Base-by-base conservation (phyloP, 2,888 invertebrate genomes). In the Erebia palarica region DNA sequence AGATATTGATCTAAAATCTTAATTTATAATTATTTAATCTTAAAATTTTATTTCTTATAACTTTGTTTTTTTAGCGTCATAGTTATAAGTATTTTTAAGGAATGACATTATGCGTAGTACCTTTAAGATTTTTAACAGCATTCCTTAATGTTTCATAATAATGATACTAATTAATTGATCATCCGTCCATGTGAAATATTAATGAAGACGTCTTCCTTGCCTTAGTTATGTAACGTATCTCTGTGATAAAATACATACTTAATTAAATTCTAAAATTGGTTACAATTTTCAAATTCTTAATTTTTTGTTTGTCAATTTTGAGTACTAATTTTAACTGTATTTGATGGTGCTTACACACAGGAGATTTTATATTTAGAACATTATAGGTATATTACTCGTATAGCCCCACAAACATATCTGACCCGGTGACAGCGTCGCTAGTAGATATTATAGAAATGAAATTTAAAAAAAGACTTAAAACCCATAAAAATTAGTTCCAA, bases 231-330 rank as follows among this genome's bases (percentile, higher is more conserved):
- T 77, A 75, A 75, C 80, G 82, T 79, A 79, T 76, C 77, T 78
- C 88, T 90, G 89, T 89, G 89, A 89, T 89, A 89, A 80, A 80
- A 79, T 80, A 80, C 76, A 80, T 73, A 76, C 70, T 75, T 74
- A 71, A 73, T 72, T 47, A 14, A 27, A 57, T 11, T 21, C 14
- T 67, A 59, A 21, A 59, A 47, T 55, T 55, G 1, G 4, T 58
- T 67, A 44, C 1, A 58, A 67, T 55, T 55, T 57, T 53, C 53
- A 27, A 21, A 21, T 55, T 9, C 7, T 36, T 57, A 3, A 47
- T 9, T 18, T 55, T 69, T 16, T 65, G 53, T 71, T 68, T 67
- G 69, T 70, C 58, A 66, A 72, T 58, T 73, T 51, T 63, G 57
- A 69, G 49, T 70, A n/a, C 42, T 42, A 64, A 61, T 44, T 53